Evolutionary conservation across 1,140 invertebrate genomes (phyloP).

Genomic region (Aporrectodea caliginosa): DNA sequence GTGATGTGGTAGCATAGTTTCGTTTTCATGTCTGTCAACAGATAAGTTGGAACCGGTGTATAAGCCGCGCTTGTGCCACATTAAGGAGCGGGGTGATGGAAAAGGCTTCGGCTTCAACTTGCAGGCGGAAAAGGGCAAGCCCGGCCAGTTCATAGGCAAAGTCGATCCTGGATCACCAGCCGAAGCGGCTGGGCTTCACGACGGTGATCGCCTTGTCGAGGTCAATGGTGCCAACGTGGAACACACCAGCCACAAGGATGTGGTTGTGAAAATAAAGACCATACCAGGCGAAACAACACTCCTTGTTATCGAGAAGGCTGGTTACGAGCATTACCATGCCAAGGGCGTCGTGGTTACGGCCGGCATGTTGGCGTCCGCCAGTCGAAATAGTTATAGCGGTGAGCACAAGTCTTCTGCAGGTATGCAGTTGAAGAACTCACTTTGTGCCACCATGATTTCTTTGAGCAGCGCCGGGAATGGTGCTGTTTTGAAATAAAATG

Average conservation of each 20-base stretch:
- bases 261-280: neutral
- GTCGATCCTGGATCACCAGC: constrained; percentile 68
- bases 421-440: too few species aligned
- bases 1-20: too few species aligned
- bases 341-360: constrained; percentile 65
- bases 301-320: constrained; percentile 77
- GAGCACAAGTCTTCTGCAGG: neutral
- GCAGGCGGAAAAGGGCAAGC: constrained; percentile 85
- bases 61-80: constrained; percentile 34
- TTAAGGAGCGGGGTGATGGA: constrained; percentile 74
- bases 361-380: constrained; percentile 39
- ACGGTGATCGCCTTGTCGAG: constrained; percentile 67
- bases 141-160: constrained; percentile 90
- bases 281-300: constrained; percentile 80
- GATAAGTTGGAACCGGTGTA: neutral
- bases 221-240: constrained; percentile 30
- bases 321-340: constrained; percentile 71
- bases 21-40: neutral
- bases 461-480: too few species aligned
- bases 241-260: constrained; percentile 10
- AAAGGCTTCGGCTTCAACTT: constrained; percentile 96
- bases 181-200: constrained; percentile 74
- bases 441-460: too few species aligned
- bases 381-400: too few species aligned
- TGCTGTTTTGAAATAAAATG: too few species aligned